Evolutionary conservation across 2,797 vertebrate species (phyloP), one percentile per base, ranked within the genome.

Genomic region (Propithecus perrieri): DNA sequence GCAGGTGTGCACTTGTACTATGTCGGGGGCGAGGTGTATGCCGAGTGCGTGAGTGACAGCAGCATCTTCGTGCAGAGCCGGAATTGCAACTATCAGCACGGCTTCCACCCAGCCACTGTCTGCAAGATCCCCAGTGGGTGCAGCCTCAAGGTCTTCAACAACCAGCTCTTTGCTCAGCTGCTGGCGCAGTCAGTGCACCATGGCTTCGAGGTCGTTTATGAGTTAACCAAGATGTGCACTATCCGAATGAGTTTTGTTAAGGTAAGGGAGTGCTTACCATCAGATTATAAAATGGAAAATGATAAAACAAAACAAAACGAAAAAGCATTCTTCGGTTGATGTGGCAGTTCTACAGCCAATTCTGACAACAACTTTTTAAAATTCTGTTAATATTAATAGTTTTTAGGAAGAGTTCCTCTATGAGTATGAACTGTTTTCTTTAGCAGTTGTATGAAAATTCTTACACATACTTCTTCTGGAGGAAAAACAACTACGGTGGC

Each of bases 221-320:
- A 99, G 98, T 98, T 99, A 95, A 99, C 99, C 3, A 99, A 99
- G 99, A 99, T 99, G 99, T 99, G 99, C 93, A 99, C 99, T 35
- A 99, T 99, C 97, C 99, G 99, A 93, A 99, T 99, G 99, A 99
- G 99, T 98, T 99, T 99, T 30, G 99, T 99, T n/a, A 99, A 99
- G 99, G 99, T 99, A 98, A 98, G 98, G 63, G 41, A 63, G 78
- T 15, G 65, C 67, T 83, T 78, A 89, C 79, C 67, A 17, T 95
- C 91, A 5, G 7, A 10, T 67, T 86, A 17, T 75, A 57, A 57
- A 71, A 57, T 61, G n/a, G 30, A 22, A 67, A 10, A 4, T 7
- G 63, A 26, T 65, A 48, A 48, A 67, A 46, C 6, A 61, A 69
- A 41, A 63, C 46, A 22, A 72, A 48, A 76, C 41, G 5, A 35